Base-by-base conservation (phyloP, 2,797 vertebrate species). In the Coccyzus lansbergi region DNA sequence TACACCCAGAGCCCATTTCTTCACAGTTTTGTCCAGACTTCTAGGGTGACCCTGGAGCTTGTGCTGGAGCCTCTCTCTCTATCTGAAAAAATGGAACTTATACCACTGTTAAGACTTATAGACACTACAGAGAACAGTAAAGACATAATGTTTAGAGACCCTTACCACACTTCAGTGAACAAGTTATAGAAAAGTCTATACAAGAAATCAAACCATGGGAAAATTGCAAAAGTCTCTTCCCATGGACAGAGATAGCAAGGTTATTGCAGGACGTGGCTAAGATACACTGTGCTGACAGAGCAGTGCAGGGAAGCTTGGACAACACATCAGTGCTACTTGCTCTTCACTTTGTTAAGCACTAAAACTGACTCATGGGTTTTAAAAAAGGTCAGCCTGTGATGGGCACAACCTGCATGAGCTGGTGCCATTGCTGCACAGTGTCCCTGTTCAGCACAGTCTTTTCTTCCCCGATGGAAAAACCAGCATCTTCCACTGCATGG, bases 161-260 rank as follows among this genome's bases (percentile, higher is more conserved):
- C 34, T 71, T 58, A 25, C 46, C n/a, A 9, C 80, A 42, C 46
- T 71, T 74, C 86, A 51, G 15, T 63, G 34, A 58, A 15, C 18
- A 42, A 17, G 19, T 42, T 64, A 16, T 42, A 88, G 86, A 92
- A 76, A 88, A 91, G n/a, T 53, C 74, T 52, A 31, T 46, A 78
- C 38, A 81, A 88, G 58, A 68, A 83, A 88, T 80, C 26, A 76
- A 74, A 94, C 75, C 34, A 78, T 81, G 83, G 82, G 67, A 89
- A 92, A 77, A 84, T 53, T 51, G 38, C 42, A 62, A 11, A 92
- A 74, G 44, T 79, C n/a, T 67, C 58, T 95, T 93, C 56, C 84
- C 80, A 91, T 42, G 18, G 36, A 63, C 48, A 62, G 24, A 76
- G 62, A 78, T 56, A 89, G 20, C 28, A 56, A 82, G 64, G 48